Evolutionary conservation across 1,140 invertebrate genomes (phyloP).

Genomic region (Hylaeus volcanicus): DNA sequence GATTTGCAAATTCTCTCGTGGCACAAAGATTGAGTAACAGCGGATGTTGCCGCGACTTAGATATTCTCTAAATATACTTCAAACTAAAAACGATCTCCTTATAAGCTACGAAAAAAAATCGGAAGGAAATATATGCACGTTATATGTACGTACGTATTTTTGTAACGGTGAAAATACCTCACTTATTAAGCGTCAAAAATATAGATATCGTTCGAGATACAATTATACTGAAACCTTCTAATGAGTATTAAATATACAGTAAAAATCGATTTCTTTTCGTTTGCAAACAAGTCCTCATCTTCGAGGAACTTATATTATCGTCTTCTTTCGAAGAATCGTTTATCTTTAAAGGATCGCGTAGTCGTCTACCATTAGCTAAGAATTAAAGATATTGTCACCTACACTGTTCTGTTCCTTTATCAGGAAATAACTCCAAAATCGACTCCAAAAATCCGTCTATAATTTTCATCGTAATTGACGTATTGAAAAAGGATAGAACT

Average conservation of each 20-base stretch:
- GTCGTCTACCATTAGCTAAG: background rate
- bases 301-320: background rate
- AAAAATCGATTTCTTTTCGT: background rate
- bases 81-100: slow-evolving; percentile 12
- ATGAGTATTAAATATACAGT: slow-evolving; percentile 30
- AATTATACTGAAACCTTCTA: slow-evolving; percentile 1
- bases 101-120: slow-evolving; percentile 5
- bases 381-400: background rate
- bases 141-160: slow-evolving; percentile 10
- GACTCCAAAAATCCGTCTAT: background rate
- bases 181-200: background rate
- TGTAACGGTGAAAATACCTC: background rate
- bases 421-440: background rate
- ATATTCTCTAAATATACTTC: slow-evolving; percentile 3
- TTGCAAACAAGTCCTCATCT: background rate
- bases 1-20: background rate
- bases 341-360: background rate
- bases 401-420: background rate
- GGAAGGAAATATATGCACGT: slow-evolving; percentile 15
- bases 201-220: background rate
- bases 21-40: slow-evolving; percentile 13
- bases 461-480: background rate
- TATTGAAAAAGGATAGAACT: background rate
- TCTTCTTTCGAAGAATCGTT: background rate
- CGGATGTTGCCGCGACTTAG: background rate